Evolutionary conservation across 2,797 vertebrate genomes (phyloP).

Genomic region (Agapornis canus): DNA sequence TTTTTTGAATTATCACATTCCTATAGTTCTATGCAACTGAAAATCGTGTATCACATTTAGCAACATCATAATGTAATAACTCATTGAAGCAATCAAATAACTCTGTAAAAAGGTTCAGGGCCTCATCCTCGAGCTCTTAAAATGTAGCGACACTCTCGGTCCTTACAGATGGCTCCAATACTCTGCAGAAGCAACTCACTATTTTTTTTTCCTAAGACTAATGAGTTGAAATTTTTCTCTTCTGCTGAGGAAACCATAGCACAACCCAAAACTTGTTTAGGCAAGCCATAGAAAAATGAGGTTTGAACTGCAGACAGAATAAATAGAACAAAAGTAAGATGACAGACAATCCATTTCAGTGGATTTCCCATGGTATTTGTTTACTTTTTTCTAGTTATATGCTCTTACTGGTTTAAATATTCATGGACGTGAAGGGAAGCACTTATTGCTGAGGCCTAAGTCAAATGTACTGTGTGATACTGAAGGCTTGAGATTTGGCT

Average conservation of each 20-base stretch:
- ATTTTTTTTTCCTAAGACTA: not conserved
- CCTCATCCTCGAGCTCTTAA: not conserved
- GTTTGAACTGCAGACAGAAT: slow-evolving; percentile 33
- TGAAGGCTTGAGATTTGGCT: not conserved
- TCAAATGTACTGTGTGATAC: not conserved
- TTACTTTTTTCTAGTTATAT: slow-evolving; percentile 7
- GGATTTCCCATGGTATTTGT: slow-evolving; percentile 17
- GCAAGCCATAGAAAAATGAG: slow-evolving; percentile 48
- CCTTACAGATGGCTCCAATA: slow-evolving; percentile 37
- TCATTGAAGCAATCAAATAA: not conserved
- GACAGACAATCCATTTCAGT: slow-evolving; percentile 16
- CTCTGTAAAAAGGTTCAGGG: not conserved
- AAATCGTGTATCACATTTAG: not conserved
- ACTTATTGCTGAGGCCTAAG: not conserved
- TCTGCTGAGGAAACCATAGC: not conserved
- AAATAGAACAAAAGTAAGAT: slow-evolving; percentile 21
- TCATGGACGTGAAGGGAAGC: not conserved
- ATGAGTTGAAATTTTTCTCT: not conserved
- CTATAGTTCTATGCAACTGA: not conserved
- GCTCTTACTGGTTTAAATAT: not conserved
- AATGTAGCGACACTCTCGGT: not conserved
- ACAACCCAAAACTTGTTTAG: slow-evolving; percentile 32
- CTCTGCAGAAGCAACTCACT: not conserved
- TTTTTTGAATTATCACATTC: not conserved
- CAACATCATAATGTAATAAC: not conserved